phyloP scores from a whole-genome alignment of 2,113 vertebrate species.

The Pseudopodoces humilis region DNA sequence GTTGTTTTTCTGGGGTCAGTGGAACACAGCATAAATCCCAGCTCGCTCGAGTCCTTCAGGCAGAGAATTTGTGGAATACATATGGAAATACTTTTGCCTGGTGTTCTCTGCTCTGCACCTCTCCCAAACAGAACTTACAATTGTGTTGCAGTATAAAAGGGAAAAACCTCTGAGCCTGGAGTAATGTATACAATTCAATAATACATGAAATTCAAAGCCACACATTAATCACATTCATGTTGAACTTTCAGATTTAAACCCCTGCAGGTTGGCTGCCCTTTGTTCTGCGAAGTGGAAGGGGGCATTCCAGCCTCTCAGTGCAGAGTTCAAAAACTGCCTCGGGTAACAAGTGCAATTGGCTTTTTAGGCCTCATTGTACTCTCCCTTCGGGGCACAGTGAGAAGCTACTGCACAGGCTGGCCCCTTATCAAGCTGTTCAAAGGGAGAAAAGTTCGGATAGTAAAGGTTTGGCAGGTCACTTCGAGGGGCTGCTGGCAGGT shows the following conservation, averaged over 20 bases:
- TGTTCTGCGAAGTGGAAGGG: slow-evolving; percentile 58
- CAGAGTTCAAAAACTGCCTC: slow-evolving; percentile 61
- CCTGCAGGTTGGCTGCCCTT: slow-evolving; percentile 55
- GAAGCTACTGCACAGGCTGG: slow-evolving; percentile 44
- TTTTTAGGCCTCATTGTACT: slow-evolving; percentile 31
- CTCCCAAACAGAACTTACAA: slow-evolving; percentile 46
- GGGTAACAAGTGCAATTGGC: slow-evolving; percentile 59
- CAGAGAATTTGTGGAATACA: slow-evolving; percentile 53
- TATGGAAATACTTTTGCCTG: slow-evolving; percentile 65
- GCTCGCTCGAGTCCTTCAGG: slow-evolving; percentile 35
- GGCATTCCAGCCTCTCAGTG: slow-evolving; percentile 24
- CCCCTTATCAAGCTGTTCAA: slow-evolving; percentile 49
- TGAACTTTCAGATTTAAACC: slow-evolving; percentile 54
- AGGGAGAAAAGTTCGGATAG: slow-evolving; percentile 8
- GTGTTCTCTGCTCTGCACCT: slow-evolving; percentile 37
- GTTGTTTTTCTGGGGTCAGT: slow-evolving; percentile 43
- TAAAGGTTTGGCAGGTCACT: slow-evolving; percentile 41
- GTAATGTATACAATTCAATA: slow-evolving; percentile 59
- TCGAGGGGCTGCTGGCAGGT: background rate
- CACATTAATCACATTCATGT: slow-evolving; percentile 65
- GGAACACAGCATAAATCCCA: slow-evolving; percentile 55
- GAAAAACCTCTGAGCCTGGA: slow-evolving; percentile 49
- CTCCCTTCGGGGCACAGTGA: background rate
- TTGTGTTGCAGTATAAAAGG: slow-evolving; percentile 53
- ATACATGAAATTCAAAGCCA: slow-evolving; percentile 61